These are phyloP conservation scores for Nibea coibor DNA, from an alignment of 2,113 vertebrate species.

Conservation along the genomic window DNA sequence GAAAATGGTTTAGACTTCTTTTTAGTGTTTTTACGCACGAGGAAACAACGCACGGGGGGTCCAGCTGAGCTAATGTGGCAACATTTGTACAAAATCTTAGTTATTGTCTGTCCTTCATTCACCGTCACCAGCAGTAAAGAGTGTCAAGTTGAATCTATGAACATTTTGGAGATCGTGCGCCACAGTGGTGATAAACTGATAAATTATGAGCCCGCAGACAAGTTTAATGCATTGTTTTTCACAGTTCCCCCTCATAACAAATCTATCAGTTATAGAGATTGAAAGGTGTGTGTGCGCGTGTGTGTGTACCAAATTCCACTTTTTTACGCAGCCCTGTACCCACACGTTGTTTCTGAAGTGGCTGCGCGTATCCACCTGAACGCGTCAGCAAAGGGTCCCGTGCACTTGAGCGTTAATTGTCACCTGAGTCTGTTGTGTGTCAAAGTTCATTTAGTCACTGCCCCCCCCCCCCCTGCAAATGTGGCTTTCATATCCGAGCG, in stretches of 20 bases:
- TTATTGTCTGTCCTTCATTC: background rate
- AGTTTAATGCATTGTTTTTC: background rate
- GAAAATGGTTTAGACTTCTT: background rate
- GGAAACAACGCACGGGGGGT: background rate
- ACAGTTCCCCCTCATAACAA: background rate
- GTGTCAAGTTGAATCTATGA: background rate
- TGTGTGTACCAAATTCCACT: background rate
- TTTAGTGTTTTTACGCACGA: constrained; percentile 10
- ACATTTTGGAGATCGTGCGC: background rate
- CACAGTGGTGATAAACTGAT: background rate
- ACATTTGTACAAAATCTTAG: background rate
- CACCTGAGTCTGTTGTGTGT: constrained; percentile 51
- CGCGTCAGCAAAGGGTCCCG: background rate
- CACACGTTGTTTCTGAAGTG: background rate
- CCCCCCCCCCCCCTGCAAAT: constrained; percentile 7
- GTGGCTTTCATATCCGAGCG: constrained; percentile 42
- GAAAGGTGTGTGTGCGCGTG: background rate
- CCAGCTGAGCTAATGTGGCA: background rate
- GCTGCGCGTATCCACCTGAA: background rate
- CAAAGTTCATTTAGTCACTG: constrained; percentile 45
- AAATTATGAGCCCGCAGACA: background rate
- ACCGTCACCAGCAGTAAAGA: background rate
- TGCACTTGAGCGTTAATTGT: constrained; percentile 20
- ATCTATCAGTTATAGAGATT: background rate
- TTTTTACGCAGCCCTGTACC: background rate